These are phyloP conservation scores for Chloroclysta siterata DNA, from an alignment of 2,888 invertebrate genomes.

Conservation along the genomic window DNA sequence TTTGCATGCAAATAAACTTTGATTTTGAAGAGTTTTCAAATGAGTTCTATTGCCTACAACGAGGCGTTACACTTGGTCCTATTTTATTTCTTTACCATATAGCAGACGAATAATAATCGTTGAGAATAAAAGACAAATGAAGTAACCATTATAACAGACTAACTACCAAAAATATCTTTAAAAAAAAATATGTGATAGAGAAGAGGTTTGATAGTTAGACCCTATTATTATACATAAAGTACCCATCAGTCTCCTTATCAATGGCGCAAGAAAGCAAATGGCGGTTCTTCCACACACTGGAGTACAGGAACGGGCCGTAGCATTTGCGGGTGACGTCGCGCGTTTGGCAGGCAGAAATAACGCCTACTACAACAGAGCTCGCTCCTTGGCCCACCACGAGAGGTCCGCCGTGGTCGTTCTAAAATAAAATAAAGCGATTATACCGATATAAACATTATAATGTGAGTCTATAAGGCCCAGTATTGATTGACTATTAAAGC, in stretches of 20 bases:
- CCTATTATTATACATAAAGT: slow-evolving; percentile 7
- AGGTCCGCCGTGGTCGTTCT: slow-evolving; percentile 80
- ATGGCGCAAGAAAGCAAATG: slow-evolving; percentile 70
- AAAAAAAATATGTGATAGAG: too few species aligned
- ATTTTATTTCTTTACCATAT: slow-evolving; percentile 6
- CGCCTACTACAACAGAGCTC: slow-evolving; percentile 62
- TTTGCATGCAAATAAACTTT: too few species aligned
- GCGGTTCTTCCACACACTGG: slow-evolving; percentile 67
- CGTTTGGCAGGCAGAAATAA: slow-evolving; percentile 70
- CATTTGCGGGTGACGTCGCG: slow-evolving; percentile 59
- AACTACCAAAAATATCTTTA: background rate
- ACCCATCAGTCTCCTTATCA: slow-evolving; percentile 61
- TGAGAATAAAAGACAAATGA: background rate
- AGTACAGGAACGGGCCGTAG: slow-evolving; percentile 72
- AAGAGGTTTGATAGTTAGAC: too few species aligned
- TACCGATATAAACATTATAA: too few species aligned
- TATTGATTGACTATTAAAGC: too few species aligned
- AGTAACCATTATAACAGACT: background rate
- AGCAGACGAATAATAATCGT: background rate
- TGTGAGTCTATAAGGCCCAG: too few species aligned
- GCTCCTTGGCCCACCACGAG: slow-evolving; percentile 66
- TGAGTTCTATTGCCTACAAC: background rate
- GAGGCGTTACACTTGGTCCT: slow-evolving; percentile 1
- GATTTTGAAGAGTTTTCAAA: too few species aligned
- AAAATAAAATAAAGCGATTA: slow-evolving; percentile 1